Conservation (phyloP, 1,140 invertebrate genomes). For the Drosophila orena region DNA sequence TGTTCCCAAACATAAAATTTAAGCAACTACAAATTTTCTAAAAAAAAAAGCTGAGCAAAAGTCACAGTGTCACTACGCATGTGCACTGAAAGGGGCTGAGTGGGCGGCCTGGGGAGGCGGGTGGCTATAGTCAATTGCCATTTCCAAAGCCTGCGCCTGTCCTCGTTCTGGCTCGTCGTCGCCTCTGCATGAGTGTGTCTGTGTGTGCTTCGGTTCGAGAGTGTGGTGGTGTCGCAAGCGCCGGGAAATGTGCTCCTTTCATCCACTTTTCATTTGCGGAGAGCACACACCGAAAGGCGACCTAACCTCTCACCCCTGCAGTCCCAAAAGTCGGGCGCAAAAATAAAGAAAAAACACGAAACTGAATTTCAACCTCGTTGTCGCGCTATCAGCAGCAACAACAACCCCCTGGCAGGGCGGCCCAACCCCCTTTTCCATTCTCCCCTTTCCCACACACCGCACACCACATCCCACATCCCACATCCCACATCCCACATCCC, state of each 20-base stretch:
- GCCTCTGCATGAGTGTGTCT: conserved; percentile 27
- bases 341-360: conserved; percentile 25
- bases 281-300: conserved; percentile 35
- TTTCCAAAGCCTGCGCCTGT: conserved; percentile 63
- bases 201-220: conserved; percentile 20
- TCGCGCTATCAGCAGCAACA: conserved; percentile 59
- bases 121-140: conserved; percentile 36
- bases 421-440: conserved; percentile 28
- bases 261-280: conserved; percentile 82
- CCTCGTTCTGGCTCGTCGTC: conserved; percentile 70
- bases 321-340: conserved; percentile 11
- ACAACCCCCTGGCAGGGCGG: conserved; percentile 17
- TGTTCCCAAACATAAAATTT: background rate
- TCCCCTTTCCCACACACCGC: background rate
- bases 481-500: background rate
- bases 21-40: conserved; percentile 4
- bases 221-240: conserved; percentile 41
- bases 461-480: background rate
- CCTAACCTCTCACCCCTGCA: conserved; percentile 6
- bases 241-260: conserved; percentile 77
- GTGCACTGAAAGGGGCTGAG: conserved; percentile 48
- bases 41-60: conserved; percentile 15
- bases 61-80: conserved; percentile 58
- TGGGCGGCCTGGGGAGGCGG: conserved; percentile 13
- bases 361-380: conserved; percentile 51